Base-by-base conservation (phyloP, 2,888 invertebrate species). In the Gymnosoma rotundatum region DNA sequence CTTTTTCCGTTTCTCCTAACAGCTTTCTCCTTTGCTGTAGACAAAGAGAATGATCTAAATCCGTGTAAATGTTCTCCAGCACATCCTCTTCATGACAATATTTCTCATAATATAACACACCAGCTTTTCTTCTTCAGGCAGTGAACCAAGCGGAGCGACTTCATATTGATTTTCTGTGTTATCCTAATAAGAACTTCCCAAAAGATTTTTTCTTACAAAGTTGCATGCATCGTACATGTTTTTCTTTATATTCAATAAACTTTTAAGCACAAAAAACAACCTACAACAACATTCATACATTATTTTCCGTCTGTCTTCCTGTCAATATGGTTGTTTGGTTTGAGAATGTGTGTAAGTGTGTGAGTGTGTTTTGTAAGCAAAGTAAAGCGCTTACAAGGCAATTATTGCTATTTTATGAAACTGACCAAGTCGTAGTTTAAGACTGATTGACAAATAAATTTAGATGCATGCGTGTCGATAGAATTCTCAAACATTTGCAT, bases 331-430 rank as follows among this genome's bases (percentile, higher is more conserved):
- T n/a, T 58, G 42, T 52, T 52, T 42, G 9, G 18, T 20, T 21
- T 0, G 18, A 20, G 16, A 16, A 10, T 4, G 50, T 45, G 12
- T 48, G n/a, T 36, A 4, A 45, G 52, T 38, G 9, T 48, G 21
- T 52, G 42, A 5, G 8, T 56, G 32, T 63, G 36, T 20, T 54
- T 21, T 45, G 36, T 61, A 60, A 81, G 81, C 63, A 84, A 78
- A 81, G 78, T 64, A 54, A 78, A 84, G 81, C 84, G 84, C 84
- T 84, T 84, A 84, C 84, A 84, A 74, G 84, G 84, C 84, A 84
- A 84, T 84, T 84, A 84, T 84, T 84, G 84, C 84, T 84, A 84
- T 84, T 84, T 84, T 84, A 84, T 84, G 84, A 81, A 84, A 84
- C 84, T 81, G 84, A 74, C 84, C 84, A 84, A 84, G 84, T 84